Evolutionary conservation across 2,888 invertebrate species (phyloP).

Genomic region (Rhaphigaster nebulosa): DNA sequence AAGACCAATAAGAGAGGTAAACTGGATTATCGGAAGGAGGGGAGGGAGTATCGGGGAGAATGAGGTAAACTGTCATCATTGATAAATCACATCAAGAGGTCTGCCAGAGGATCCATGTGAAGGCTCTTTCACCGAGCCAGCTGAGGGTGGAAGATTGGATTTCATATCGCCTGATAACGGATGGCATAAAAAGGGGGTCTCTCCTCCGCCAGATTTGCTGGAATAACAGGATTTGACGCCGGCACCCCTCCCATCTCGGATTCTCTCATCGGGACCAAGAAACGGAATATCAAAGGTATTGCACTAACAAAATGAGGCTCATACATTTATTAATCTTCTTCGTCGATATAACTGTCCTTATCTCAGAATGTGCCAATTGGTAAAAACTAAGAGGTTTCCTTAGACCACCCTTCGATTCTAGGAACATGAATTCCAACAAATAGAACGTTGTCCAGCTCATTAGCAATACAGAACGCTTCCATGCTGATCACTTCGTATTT

Average conservation of each 20-base stretch:
- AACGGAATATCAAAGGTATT: slow-evolving; percentile 5
- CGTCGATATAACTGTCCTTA: background rate
- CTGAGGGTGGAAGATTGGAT: slow-evolving; percentile 34
- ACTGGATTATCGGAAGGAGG: slow-evolving; percentile 18
- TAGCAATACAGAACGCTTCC: too few species aligned
- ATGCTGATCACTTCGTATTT: too few species aligned
- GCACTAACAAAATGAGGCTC: background rate
- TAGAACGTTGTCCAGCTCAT: too few species aligned
- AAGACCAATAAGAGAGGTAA: slow-evolving; percentile 26
- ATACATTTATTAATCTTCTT: background rate
- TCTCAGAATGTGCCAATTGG: too few species aligned
- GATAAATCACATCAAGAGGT: slow-evolving; percentile 38
- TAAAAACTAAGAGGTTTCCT: background rate
- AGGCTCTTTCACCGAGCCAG: background rate
- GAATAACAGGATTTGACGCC: slow-evolving; percentile 47
- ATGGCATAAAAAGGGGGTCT: slow-evolving; percentile 29
- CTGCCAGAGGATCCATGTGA: slow-evolving; percentile 40
- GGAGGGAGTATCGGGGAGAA: background rate
- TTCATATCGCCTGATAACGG: slow-evolving; percentile 48
- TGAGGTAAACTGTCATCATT: slow-evolving; percentile 48
- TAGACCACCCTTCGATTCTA: too few species aligned
- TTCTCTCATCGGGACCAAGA: slow-evolving; percentile 9
- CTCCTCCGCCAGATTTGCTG: slow-evolving; percentile 30
- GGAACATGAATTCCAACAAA: too few species aligned
- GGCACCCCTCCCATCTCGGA: background rate